Evolutionary conservation across 1,140 invertebrate genomes (phyloP).

Genomic region (Hycleus phaleratus): DNA sequence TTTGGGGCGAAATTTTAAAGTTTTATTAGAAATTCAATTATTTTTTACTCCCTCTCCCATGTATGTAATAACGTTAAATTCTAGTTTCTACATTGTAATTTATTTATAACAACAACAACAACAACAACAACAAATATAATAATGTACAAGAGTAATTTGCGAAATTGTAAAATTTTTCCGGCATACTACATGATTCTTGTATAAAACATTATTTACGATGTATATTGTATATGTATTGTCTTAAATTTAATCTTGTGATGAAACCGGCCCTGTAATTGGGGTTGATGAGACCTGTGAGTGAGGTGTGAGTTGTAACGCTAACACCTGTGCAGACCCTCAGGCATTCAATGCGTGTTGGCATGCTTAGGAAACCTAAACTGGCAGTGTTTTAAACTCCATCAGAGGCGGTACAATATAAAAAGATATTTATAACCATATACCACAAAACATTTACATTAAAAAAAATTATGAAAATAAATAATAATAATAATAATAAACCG

Average conservation of each 20-base stretch:
- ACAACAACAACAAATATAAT: not conserved
- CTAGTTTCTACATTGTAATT: not conserved
- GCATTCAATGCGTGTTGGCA: slow-evolving; percentile 27
- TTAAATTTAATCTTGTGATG: slow-evolving; percentile 36
- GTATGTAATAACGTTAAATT: slow-evolving; percentile 12
- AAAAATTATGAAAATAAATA: too few species aligned
- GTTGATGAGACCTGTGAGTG: slow-evolving; percentile 26
- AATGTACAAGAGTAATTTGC: slow-evolving; percentile 7
- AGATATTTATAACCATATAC: slow-evolving; percentile 24
- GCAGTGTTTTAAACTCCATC: slow-evolving; percentile 18
- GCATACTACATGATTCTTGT: slow-evolving; percentile 10
- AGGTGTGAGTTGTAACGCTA: slow-evolving; percentile 29
- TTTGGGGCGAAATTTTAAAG: too few species aligned
- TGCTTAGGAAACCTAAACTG: slow-evolving; percentile 23
- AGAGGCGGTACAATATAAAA: slow-evolving; percentile 19
- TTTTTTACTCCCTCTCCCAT: not conserved
- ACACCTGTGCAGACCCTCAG: slow-evolving; percentile 28
- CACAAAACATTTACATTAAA: slow-evolving; percentile 13
- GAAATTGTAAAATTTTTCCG: slow-evolving; percentile 6
- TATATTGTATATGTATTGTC: slow-evolving; percentile 24
- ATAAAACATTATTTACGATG: slow-evolving; percentile 18
- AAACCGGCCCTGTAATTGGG: slow-evolving; percentile 27
- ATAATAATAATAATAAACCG: slow-evolving; percentile 8
- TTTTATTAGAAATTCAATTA: not conserved
- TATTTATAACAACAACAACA: too few species aligned